Conservation (phyloP, 2,888 invertebrate species). For the Microctonus hyperodae region DNA sequence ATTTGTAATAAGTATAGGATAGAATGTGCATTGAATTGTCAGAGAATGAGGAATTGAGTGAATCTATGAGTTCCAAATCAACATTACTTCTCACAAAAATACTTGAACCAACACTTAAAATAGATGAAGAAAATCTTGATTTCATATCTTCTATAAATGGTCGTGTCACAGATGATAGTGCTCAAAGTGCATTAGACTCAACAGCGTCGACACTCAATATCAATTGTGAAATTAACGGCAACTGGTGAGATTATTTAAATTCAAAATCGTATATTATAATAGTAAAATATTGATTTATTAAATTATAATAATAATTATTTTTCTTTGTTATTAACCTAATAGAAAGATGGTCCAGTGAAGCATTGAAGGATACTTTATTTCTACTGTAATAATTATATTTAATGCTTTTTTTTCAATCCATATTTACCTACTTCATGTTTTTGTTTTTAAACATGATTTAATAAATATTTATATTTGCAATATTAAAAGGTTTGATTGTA, state of each 20-base stretch:
- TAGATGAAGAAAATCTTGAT: conserved; percentile 42
- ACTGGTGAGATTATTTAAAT: conserved; percentile 41
- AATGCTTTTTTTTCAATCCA: neutral
- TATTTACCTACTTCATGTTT: conserved; percentile 9
- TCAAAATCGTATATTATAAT: neutral
- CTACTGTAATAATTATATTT: no score
- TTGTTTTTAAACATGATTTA: no score
- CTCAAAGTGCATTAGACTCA: conserved; percentile 30
- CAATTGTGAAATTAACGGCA: conserved; percentile 42
- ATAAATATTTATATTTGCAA: no score
- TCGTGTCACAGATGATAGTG: conserved; percentile 35
- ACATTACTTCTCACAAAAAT: conserved; percentile 44
- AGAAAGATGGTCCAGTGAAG: neutral
- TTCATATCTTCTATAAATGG: conserved; percentile 27
- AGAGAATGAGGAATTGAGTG: conserved; percentile 35
- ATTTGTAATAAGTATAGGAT: conserved; percentile 43
- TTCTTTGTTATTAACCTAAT: neutral
- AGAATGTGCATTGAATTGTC: conserved; percentile 52
- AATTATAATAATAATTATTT: no score
- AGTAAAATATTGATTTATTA: no score
- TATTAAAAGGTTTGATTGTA: no score
- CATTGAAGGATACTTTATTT: neutral
- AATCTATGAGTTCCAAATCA: conserved; percentile 42
- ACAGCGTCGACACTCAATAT: conserved; percentile 34
- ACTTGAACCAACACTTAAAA: conserved; percentile 45